Evolutionary conservation across 2,797 vertebrate genomes (phyloP), one percentile per base, ranked within the genome.

Genomic region (Sebastes hubbsi): DNA sequence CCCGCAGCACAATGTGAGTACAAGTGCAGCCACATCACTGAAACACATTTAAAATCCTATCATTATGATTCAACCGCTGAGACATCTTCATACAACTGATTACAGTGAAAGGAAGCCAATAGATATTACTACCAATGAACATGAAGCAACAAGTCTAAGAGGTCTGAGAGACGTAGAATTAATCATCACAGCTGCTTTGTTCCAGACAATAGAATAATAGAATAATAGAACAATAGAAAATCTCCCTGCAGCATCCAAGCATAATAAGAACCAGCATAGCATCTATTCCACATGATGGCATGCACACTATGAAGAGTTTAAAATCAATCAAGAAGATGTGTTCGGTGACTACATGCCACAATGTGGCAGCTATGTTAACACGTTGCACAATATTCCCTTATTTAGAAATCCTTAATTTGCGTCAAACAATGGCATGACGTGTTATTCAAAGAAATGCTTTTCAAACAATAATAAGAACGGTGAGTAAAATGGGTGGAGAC

Each of bases 1-100:
- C 83, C 82, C 79, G 46, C 88, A 83, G 25, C 87, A 89, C 78
- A 84, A 82, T 25, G 95, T 96, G 86, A 96, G 95, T 95, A 88
- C 30, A 61, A 81, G 38, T 18, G 16, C 36, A 56, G 59, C 69
- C 20, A 12, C 73, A 58, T 64, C 32, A 12, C 12, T 25, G 29
- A 60, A 2, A 56, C 34, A 34, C 2, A 4, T 30, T 30, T 4
- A 5, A 30, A 30, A 62, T 5, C 1, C 9, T 6, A 11, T 52
- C 12, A 2, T 25, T 27, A n/a, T n/a, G 0, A 60, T 3, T 16
- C 8, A 32, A 61, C 4, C 2, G 1, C 18, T 16, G 18, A 34
- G 8, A 56, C 3, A 13, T 36, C n/a, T 59, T 52, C 18, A 14
- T n/a, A n/a, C 11, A 55, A 25, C 11, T 6, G 5, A 38, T 52